Base-by-base conservation (phyloP, 1,140 invertebrate genomes). In the Calliphora vicina region DNA sequence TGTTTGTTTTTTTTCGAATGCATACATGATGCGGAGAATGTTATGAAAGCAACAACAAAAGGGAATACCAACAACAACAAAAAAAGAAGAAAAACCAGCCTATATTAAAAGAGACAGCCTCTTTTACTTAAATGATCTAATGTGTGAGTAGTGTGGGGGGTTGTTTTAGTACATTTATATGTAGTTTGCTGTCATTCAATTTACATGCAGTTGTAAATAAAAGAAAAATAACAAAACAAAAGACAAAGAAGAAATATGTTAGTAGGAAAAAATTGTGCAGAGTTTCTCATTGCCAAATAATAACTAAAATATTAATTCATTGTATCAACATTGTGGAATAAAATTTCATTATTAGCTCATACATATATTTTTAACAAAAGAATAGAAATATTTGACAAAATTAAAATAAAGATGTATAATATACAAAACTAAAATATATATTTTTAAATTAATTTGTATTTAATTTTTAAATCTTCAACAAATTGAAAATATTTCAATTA, bases 11-110 rank as follows among this genome's bases (percentile, higher is more conserved):
- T 43, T 17, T 45, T 6, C 8, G 1, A 45, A 23, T 23, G 43
- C 35, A 78, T 78, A 43, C 35, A 78, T 78, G 35, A 13, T 25
- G 43, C 17, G 23, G 20, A 78, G 9, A 43, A 78, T 78, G 35
- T 78, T 45, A 78, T 23, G 74, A 23, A 78, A 3, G 20, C 35
- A 78, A 76, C 9, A 42, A 42, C 27, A 42, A 76, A 76, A 35
- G 9, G 1, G 35, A 42, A 76, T n/a, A 76, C 12, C 72, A 29
- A 43, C n/a, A 45, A 43, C 74, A 20, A 78, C 35, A 45, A 6
- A 78, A 17, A 23, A 82, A 82, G 45, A 42, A 29, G 74, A 67
- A 20, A 78, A 35, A 67, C 61, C 61, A 67, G 61, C 61, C 61
- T 67, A 67, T 67, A 57, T 17, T n/a, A 67, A 67, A 67, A 67